These are phyloP conservation scores for Sapayoa aenigma DNA, from an alignment of 2,113 vertebrate genomes.

Conservation along the genomic window DNA sequence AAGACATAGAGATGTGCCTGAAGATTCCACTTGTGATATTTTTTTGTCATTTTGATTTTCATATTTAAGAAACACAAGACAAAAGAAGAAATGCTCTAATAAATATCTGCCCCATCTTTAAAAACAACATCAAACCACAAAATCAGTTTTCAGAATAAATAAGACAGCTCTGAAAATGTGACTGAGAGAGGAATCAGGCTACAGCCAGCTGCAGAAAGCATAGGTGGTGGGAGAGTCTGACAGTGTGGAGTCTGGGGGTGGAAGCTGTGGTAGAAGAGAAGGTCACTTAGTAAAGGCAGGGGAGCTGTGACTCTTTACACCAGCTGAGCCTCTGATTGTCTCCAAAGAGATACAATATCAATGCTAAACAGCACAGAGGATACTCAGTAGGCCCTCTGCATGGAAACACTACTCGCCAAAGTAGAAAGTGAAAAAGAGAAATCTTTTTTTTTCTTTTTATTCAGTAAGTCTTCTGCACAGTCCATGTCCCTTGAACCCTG, in stretches of 20 bases:
- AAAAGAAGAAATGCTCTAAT: neutral
- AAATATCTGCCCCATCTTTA: neutral
- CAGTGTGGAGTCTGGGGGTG: neutral
- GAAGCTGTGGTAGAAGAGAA: constrained; percentile 10
- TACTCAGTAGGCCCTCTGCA: neutral
- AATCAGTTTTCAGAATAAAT: neutral
- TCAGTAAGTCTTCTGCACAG: neutral
- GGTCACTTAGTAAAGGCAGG: neutral
- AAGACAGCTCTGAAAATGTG: neutral
- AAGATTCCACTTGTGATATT: neutral
- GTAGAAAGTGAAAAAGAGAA: constrained; percentile 29
- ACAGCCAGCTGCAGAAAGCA: neutral
- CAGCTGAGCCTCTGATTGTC: neutral
- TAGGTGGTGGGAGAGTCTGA: neutral
- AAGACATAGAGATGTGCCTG: neutral
- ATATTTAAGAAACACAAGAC: neutral
- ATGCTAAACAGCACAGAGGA: neutral
- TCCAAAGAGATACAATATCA: neutral
- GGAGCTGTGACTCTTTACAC: neutral
- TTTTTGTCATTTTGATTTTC: neutral
- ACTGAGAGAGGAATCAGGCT: neutral
- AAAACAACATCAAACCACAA: neutral
- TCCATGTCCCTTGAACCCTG: neutral
- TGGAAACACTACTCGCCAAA: neutral
- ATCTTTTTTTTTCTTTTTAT: neutral